Conservation (phyloP, 2,113 vertebrate species). For the Ammodytes marinus region DNA sequence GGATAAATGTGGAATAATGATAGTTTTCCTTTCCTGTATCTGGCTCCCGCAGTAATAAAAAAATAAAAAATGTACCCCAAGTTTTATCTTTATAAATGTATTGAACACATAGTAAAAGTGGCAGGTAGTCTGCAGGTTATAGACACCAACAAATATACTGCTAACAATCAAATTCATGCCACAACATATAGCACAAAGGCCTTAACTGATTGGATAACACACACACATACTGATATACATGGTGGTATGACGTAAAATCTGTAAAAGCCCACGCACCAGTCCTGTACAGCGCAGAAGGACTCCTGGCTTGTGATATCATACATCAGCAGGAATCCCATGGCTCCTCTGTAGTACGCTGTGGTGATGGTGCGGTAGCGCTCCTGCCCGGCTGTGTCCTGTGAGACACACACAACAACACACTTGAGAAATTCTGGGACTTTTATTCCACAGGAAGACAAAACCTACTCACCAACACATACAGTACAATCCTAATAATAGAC, state of each 20-base stretch:
- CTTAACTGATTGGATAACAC: not conserved
- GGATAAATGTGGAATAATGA: not conserved
- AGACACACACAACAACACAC: constrained; percentile 21
- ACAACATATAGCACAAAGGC: not conserved
- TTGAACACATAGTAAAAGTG: not conserved
- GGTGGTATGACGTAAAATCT: not conserved
- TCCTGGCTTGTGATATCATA: constrained; percentile 90
- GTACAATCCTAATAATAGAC: not conserved
- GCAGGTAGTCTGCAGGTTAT: not conserved
- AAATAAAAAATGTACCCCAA: not conserved
- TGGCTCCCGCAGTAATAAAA: not conserved
- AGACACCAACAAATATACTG: not conserved
- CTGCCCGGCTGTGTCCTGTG: constrained; percentile 90
- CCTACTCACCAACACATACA: not conserved
- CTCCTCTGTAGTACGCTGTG: constrained; percentile 90
- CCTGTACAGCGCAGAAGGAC: constrained; percentile 88
- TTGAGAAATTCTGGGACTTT: not conserved
- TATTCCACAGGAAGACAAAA: too few species aligned
- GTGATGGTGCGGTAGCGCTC: constrained; percentile 91
- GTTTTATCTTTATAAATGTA: not conserved
- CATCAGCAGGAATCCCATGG: constrained; percentile 91
- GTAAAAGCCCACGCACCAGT: constrained; percentile 81
- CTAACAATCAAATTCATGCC: too few species aligned
- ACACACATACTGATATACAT: not conserved
- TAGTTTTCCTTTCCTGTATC: not conserved